Percentiles rank a stretch among this genome's conserved stretches.
Conservation (phyloP, 2,888 invertebrate genomes). For the Lutraria lutraria region DNA sequence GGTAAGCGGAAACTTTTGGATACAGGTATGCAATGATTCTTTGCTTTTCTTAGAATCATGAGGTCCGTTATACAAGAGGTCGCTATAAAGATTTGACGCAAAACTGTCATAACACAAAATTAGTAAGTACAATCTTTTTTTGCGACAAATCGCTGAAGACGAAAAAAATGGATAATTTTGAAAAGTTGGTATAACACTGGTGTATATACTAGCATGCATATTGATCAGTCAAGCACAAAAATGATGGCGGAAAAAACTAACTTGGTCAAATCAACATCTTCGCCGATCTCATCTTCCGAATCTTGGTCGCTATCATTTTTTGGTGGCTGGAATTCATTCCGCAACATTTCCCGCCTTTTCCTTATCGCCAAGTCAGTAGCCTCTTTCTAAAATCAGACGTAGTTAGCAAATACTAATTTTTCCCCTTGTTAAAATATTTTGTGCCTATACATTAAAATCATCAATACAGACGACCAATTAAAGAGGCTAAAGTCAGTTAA, state of each 20-base stretch:
- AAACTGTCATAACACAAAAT: background rate
- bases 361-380: conserved; percentile 70
- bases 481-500: too few relatives aligned
- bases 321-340: conserved; percentile 83
- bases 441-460: too few relatives aligned
- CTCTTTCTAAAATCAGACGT: conserved; percentile 69
- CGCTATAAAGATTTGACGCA: background rate
- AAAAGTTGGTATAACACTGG: background rate
- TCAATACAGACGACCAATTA: too few relatives aligned
- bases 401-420: background rate
- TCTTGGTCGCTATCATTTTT: conserved; percentile 80
- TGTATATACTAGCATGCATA: conserved; percentile 34
- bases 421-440: too few relatives aligned
- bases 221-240: background rate
- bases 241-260: conserved; percentile 46
- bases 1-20: too few relatives aligned
- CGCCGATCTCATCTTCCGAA: conserved; percentile 77
- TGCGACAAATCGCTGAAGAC: background rate
- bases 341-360: conserved; percentile 71
- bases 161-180: background rate
- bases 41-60: too few relatives aligned
- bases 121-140: background rate
- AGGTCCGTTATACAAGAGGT: too few relatives aligned
- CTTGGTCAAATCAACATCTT: conserved; percentile 78
- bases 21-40: too few relatives aligned